Evolutionary conservation across 2,113 vertebrate genomes (phyloP), one percentile per base, ranked within the genome.

Genomic region (Xerus inauris): DNA sequence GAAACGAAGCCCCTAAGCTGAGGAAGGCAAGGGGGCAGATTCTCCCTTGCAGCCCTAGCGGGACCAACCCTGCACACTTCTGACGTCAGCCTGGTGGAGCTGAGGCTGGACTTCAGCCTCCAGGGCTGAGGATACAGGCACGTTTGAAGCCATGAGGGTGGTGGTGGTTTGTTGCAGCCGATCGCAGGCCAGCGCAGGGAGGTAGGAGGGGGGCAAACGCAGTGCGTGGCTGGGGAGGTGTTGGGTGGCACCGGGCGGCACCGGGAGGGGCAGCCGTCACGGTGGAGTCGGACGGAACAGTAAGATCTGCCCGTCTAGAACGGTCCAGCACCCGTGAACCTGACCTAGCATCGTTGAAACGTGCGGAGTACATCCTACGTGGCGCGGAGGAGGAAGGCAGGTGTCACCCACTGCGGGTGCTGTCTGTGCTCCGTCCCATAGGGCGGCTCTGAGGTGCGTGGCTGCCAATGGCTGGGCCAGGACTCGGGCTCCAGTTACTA

Each of bases 351-450:
- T 28, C 47, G 6, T 0, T 3, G 83, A 35, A 12, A 22, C 2
- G 26, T 17, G 17, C 3, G 0, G 40, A 62, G 92, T 2, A 22
- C 30, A 7, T 1, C 35, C 20, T 2, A 0, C 0, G 22, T 26
- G n/a, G 12, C 0, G 10, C 67, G 3, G n/a, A 13, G 79, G 54
- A 1, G 40, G 32, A 30, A 38, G 14, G 67, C 13, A 0, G 0
- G 6, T 2, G 1, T 40, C 11, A 3, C 13, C 59, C 11, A 2
- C 54, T 5, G 11, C 2, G 0, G 1, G 0, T 45, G 47, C 1
- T 8, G 17, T 3, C 42, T 0, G 9, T 0, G 0, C 57, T 47
- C 81, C 22, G 0, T 14, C 2, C 42, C 14, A 57, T 16, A 75
- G 72, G 2, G 0, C 28, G 57, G 42, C 80, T 62, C 57, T 26